Evolutionary conservation across 1,140 invertebrate genomes (phyloP).

Genomic region (Ladona fulva): DNA sequence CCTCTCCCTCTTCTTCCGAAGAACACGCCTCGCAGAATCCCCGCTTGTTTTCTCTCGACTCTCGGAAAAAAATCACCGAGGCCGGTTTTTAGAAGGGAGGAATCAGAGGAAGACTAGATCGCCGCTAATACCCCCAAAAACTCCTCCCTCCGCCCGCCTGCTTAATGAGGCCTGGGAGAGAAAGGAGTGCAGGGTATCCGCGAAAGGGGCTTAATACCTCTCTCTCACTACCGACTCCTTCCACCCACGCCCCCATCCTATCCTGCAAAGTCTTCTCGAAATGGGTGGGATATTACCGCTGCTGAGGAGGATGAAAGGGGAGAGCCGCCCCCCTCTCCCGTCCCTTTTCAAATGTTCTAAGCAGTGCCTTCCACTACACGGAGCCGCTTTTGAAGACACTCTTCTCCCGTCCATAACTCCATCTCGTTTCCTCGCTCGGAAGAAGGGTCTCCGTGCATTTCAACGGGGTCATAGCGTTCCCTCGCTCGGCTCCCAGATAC

Average conservation of each 20-base stretch:
- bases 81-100: neutral
- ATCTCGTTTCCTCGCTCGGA: neutral
- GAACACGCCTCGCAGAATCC: neutral
- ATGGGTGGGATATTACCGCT: neutral
- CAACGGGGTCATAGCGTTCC: neutral
- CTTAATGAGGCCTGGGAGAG: neutral
- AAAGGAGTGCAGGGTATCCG: neutral
- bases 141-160: neutral
- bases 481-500: neutral
- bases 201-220: neutral
- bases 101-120: neutral
- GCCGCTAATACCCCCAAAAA: neutral
- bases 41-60: neutral
- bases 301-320: neutral
- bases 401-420: neutral
- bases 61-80: neutral
- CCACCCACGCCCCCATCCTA: neutral
- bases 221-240: neutral
- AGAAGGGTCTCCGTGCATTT: neutral
- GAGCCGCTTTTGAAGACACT: neutral
- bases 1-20: neutral
- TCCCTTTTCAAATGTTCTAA: neutral
- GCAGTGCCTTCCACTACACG: neutral
- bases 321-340: neutral
- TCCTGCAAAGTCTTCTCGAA: neutral